Percentiles rank a stretch among this genome's conserved stretches.
Evolutionary conservation across 2,797 vertebrate species (phyloP).

Genomic region (Sphenopsis melanotis): DNA sequence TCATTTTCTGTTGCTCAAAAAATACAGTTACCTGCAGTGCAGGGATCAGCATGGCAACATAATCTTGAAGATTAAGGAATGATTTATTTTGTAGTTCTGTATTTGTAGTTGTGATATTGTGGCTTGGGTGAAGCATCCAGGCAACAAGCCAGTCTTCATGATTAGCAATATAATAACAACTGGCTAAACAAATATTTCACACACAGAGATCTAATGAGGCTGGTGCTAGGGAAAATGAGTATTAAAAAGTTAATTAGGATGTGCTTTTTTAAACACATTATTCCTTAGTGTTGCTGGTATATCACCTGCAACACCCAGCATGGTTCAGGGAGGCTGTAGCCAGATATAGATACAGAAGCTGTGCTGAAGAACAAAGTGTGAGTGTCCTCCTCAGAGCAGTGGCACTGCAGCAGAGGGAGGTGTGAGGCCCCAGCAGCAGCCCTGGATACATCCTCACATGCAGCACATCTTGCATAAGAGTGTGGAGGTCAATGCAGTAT

Average conservation of each 20-base stretch:
- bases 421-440: not conserved
- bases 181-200: conserved; percentile 37
- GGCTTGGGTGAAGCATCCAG: conserved; percentile 35
- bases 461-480: not conserved
- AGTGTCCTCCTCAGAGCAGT: not conserved
- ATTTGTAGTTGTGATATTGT: conserved; percentile 11
- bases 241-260: conserved; percentile 47
- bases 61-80: conserved; percentile 1
- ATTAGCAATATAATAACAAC: conserved; percentile 32
- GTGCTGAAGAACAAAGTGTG: conserved; percentile 38
- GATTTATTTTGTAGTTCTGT: conserved; percentile 10
- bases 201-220: not conserved
- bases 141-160: conserved; percentile 41
- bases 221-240: not conserved
- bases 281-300: not conserved
- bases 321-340: not conserved
- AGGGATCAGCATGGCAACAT: not conserved
- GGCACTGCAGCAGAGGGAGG: not conserved
- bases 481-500: not conserved
- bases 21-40: not conserved
- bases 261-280: not conserved
- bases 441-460: not conserved
- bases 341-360: conserved; percentile 48
- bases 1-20: not conserved
- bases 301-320: not conserved